phyloP scores from a whole-genome alignment of 2,888 invertebrate genomes.

The Drosophila atripex region DNA sequence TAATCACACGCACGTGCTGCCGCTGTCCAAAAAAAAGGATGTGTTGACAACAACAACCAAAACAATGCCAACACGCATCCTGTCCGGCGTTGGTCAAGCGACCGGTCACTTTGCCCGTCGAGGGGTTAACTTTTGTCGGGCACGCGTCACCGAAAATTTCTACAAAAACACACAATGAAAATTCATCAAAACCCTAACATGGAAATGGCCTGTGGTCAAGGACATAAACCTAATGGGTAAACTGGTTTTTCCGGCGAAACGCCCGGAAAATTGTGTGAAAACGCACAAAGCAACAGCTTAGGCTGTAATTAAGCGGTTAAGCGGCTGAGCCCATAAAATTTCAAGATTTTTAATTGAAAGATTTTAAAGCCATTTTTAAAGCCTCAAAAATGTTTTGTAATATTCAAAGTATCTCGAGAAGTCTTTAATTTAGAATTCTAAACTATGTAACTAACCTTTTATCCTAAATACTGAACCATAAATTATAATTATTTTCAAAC shows the following conservation, averaged over 20 bases:
- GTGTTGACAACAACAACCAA: slow-evolving; percentile 44
- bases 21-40: slow-evolving; percentile 32
- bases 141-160: slow-evolving; percentile 52
- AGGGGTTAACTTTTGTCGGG: slow-evolving; percentile 58
- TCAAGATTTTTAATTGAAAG: neutral
- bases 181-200: slow-evolving; percentile 18
- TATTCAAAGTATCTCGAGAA: neutral
- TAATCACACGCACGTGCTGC: slow-evolving; percentile 65
- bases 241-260: slow-evolving; percentile 50
- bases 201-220: slow-evolving; percentile 53
- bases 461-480: neutral
- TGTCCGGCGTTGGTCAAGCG: slow-evolving; percentile 49
- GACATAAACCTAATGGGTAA: slow-evolving; percentile 44
- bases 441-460: neutral
- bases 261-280: slow-evolving; percentile 51
- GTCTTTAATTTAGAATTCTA: neutral
- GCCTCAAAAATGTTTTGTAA: neutral
- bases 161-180: slow-evolving; percentile 52
- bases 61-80: slow-evolving; percentile 37
- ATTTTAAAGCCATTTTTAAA: neutral
- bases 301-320: slow-evolving; percentile 51
- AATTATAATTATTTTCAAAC: neutral
- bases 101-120: slow-evolving; percentile 50
- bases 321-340: slow-evolving; percentile 1
- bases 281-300: slow-evolving; percentile 41